Conservation (phyloP, 2,888 invertebrate species). For the Diadegma fenestrale region DNA sequence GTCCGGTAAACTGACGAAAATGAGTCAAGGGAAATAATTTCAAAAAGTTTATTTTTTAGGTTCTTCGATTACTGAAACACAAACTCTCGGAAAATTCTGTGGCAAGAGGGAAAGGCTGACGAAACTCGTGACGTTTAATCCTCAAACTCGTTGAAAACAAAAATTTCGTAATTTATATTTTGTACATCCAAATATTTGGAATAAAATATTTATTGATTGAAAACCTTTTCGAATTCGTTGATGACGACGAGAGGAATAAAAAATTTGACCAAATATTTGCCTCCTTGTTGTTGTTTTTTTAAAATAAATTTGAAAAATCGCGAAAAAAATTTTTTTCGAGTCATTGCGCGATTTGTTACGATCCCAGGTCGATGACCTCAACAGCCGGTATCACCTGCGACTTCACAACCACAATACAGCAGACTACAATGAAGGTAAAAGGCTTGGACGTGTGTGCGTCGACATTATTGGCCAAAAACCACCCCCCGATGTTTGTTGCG, state of each 20-base stretch:
- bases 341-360: background rate
- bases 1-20: background rate
- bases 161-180: slow-evolving; percentile 5
- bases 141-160: background rate
- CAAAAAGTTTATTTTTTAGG: background rate
- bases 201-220: slow-evolving; percentile 15
- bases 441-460: background rate
- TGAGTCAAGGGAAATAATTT: background rate
- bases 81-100: background rate
- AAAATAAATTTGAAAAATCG: background rate
- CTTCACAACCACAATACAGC: slow-evolving; percentile 13
- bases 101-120: slow-evolving; percentile 17
- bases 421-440: slow-evolving; percentile 9
- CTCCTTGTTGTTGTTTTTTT: background rate
- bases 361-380: slow-evolving; percentile 27
- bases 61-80: slow-evolving; percentile 18
- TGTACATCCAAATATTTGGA: background rate
- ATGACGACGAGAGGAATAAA: background rate
- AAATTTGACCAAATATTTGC: background rate
- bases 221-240: background rate
- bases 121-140: background rate
- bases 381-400: slow-evolving; percentile 22
- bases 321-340: background rate
- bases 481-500: slow-evolving; percentile 55
- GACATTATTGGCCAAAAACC: slow-evolving; percentile 55